Conservation (phyloP, 2,888 invertebrate species). For the Dorcus parallelipipedus region DNA sequence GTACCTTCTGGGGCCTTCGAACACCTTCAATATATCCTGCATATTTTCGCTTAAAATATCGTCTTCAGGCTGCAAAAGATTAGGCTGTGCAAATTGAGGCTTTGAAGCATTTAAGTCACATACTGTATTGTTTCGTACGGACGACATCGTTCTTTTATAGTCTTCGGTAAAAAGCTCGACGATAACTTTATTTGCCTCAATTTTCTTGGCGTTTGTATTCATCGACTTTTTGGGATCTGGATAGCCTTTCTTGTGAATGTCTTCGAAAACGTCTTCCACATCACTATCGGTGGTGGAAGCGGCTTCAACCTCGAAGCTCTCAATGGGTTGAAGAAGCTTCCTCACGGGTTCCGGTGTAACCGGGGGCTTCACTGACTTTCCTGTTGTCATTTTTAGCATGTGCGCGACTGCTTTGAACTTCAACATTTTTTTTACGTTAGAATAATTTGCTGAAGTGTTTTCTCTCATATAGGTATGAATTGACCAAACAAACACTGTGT, state of each 20-base stretch:
- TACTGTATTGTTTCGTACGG: constrained; percentile 25
- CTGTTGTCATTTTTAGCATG: constrained; percentile 1
- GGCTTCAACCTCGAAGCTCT: constrained; percentile 26
- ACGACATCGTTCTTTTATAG: constrained; percentile 33
- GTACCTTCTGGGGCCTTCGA: constrained; percentile 8
- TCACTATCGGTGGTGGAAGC: constrained; percentile 29
- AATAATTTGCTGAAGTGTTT: too few species aligned
- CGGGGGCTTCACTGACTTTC: background rate
- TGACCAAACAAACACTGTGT: too few species aligned
- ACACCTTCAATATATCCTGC: constrained; percentile 16
- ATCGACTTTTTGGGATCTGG: constrained; percentile 8
- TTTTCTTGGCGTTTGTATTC: constrained; percentile 29
- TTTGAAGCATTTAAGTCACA: too few species aligned
- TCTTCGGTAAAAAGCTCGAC: constrained; percentile 35
- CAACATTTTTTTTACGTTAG: too few species aligned
- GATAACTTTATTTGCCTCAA: constrained; percentile 34
- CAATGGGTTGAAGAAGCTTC: constrained; percentile 27
- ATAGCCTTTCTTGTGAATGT: constrained; percentile 31
- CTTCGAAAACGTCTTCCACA: constrained; percentile 34
- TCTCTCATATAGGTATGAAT: too few species aligned
- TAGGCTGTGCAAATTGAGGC: background rate
- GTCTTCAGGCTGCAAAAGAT: constrained; percentile 15
- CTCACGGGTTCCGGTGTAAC: constrained; percentile 24
- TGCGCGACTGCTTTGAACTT: background rate
- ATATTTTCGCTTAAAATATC: constrained; percentile 20